A percentile compares a stretch with the other conserved stretches of the same genome.
Conservation (phyloP, 37 sponge, comb jelly and placozoan species). For the Hormiphora californensis region DNA sequence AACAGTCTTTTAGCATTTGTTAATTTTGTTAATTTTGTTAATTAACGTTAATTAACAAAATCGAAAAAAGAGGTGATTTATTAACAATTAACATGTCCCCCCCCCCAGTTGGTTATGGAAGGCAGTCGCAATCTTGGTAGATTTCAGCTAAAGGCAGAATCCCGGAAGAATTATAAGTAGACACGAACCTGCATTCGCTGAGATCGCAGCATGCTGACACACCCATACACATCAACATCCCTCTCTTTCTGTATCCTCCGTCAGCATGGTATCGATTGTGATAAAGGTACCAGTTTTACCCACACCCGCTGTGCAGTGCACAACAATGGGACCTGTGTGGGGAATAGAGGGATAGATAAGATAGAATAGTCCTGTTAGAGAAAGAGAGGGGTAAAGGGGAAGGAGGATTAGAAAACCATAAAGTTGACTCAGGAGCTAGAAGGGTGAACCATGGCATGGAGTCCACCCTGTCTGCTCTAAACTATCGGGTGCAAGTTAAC, state of each 20-base stretch:
- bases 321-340: slow-evolving; percentile 40
- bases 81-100: no score
- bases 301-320: slow-evolving; percentile 67
- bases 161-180: no score
- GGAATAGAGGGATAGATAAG: neutral
- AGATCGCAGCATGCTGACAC: slow-evolving; percentile 74
- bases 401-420: neutral
- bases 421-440: neutral
- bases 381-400: neutral
- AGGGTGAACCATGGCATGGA: neutral
- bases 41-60: no score
- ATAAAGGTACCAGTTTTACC: slow-evolving; percentile 92
- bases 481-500: neutral
- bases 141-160: no score
- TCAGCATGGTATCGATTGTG: slow-evolving; percentile 81
- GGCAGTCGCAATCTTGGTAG: no score
- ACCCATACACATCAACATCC: slow-evolving; percentile 79
- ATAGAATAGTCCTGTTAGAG: no score
- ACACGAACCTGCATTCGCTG: slow-evolving; percentile 86
- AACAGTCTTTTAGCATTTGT: no score
- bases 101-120: no score
- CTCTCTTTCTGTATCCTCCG: slow-evolving; percentile 60
- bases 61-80: no score
- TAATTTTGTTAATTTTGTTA: no score
- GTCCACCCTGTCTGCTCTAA: neutral